Base-by-base conservation (phyloP, 2,888 invertebrate species). In the Sisyra terminalis region DNA sequence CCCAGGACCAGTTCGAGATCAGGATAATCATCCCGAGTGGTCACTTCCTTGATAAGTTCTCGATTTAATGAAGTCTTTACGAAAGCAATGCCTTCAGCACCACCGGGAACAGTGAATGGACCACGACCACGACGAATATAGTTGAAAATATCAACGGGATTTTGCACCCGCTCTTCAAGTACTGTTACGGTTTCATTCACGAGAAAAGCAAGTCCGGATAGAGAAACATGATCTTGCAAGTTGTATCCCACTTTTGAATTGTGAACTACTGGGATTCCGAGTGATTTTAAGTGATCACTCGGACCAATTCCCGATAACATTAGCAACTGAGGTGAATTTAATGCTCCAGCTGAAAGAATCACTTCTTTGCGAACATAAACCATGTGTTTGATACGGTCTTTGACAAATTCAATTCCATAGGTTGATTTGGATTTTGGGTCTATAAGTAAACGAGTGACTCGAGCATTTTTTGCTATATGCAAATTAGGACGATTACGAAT, bases 291-390 rank as follows among this genome's bases (percentile, higher is more conserved):
- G 53, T 82, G 74, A 1, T 71, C 63, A 24, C 56, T 60, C 0
- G 84, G 83, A 0, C 85, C 85, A 18, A 89, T 65, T 9, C 90
- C 90, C 0, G 88, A 88, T 10, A 89, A 58, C 84, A 89, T 81
- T 37, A 92, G 59, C 3, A 92, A 58, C 55, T 90, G 89, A 0
- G 92, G 87, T 2, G 86, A 83, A 49, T 84, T 86, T 18, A 92
- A 75, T 0, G 82, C 65, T 3, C 92, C 90, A 1, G 86, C 86
- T 6, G 81, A 74, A 18, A 89, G 59, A 42, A 90, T 71, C 1
- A 90, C 72, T 61, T 86, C 89, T 48, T 78, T 83, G 10, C 65
- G 69, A 2, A 82, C 84, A 3, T 59, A 56, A 1, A 70, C 65
- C 2, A 55, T 51, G 46, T 61, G 72, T 51, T 65, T 67, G 53